phyloP scores from a whole-genome alignment of 37 sponge, comb jelly and placozoan species.

The Cladorhizidae sp. region DNA sequence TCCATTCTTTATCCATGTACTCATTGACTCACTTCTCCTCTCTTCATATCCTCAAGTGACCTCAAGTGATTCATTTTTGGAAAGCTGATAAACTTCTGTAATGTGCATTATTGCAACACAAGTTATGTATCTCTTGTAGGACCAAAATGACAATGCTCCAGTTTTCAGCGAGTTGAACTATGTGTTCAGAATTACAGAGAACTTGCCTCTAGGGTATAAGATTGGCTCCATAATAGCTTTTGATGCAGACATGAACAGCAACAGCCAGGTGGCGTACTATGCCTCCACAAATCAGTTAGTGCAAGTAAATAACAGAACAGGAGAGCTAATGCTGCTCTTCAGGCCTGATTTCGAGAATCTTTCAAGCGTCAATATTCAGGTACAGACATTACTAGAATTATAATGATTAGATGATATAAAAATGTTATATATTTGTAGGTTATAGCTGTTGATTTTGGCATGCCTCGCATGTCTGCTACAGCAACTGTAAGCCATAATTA shows the following conservation, averaged over 20 bases:
- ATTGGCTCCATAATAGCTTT: conserved; percentile 24
- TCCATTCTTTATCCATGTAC: too few species aligned
- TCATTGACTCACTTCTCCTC: neutral
- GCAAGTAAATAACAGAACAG: conserved; percentile 28
- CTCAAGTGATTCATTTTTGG: too few species aligned
- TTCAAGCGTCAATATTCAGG: neutral
- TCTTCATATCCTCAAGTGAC: neutral
- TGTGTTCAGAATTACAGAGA: conserved; percentile 30
- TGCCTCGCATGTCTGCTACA: neutral
- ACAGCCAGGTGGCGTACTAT: conserved; percentile 9
- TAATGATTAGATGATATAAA: neutral
- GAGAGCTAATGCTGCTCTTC: conserved; percentile 20
- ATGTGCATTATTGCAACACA: neutral
- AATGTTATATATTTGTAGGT: conserved; percentile 8
- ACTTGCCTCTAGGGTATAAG: conserved; percentile 14
- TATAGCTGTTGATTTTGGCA: conserved; percentile 10
- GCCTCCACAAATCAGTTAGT: neutral
- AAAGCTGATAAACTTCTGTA: too few species aligned
- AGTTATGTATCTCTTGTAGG: conserved; percentile 4
- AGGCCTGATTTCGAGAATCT: conserved; percentile 46
- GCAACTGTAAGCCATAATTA: neutral
- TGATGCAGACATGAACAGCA: conserved; percentile 35
- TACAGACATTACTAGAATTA: neutral
- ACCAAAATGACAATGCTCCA: conserved; percentile 53
- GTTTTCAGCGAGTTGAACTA: conserved; percentile 1